Evolutionary conservation across 2,113 vertebrate genomes (phyloP).

Genomic region (Lasiurus borealis): DNA sequence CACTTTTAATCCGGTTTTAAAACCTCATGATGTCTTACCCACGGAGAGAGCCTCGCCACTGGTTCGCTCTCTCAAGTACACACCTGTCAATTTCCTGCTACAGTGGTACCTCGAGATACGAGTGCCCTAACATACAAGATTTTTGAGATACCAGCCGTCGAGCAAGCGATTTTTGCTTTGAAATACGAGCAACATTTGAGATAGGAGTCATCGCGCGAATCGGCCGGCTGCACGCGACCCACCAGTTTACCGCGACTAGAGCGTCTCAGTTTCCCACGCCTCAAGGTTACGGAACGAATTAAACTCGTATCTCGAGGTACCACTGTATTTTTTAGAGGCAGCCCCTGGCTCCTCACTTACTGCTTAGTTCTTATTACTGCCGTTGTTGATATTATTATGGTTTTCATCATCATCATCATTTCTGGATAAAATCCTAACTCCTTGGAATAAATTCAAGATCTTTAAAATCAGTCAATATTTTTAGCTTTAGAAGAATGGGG

Average conservation of each 20-base stretch:
- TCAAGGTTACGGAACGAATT: no score
- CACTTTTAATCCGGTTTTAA: not conserved
- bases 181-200: no score
- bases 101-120: no score
- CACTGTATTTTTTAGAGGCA: not conserved
- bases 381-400: accelerated
- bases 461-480: not conserved
- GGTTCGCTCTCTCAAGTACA: not conserved
- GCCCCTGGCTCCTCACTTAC: not conserved
- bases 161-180: no score
- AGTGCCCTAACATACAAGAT: no score
- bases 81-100: not conserved
- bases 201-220: no score
- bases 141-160: no score
- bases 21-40: not conserved
- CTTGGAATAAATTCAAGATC: not conserved
- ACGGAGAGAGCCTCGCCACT: not conserved
- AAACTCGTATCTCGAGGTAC: no score
- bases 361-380: not conserved
- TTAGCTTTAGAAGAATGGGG: not conserved
- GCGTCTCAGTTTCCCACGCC: no score
- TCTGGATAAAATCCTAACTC: not conserved
- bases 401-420: not conserved
- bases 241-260: no score
- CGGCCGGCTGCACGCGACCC: no score